Conservation (phyloP, 2,797 vertebrate genomes). For the Muscicapa striata region DNA sequence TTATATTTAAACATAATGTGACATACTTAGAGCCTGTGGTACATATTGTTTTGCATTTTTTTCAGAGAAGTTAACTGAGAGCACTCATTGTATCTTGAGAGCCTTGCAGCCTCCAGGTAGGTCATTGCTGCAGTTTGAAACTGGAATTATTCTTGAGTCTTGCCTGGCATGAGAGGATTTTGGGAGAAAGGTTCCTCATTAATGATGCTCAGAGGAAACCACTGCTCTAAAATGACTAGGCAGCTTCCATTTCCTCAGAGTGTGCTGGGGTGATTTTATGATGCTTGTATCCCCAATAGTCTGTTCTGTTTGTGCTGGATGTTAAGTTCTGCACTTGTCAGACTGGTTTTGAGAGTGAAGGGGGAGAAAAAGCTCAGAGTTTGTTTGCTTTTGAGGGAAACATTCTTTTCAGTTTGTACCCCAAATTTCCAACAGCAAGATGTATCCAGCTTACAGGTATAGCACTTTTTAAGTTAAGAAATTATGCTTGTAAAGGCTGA, state of each 20-base stretch:
- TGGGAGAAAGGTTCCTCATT: background rate
- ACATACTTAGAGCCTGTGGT: background rate
- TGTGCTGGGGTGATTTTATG: background rate
- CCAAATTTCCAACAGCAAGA: background rate
- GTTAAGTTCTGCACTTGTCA: too few species aligned
- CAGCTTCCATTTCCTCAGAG: background rate
- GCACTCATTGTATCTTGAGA: background rate
- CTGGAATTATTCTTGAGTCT: background rate
- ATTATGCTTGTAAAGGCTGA: background rate
- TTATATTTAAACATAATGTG: background rate
- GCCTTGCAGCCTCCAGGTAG: background rate
- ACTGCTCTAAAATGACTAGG: background rate
- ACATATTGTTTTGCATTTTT: background rate
- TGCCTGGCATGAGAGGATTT: background rate
- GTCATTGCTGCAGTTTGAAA: background rate
- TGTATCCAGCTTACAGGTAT: background rate
- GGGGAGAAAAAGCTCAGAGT: too few species aligned
- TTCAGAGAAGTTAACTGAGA: background rate
- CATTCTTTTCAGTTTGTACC: background rate
- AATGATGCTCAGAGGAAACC: background rate
- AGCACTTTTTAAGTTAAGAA: background rate
- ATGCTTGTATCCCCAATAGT: too few species aligned
- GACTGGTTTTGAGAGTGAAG: too few species aligned
- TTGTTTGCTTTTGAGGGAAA: background rate
- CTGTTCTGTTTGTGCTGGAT: too few species aligned